A percentile compares a stretch with the other conserved stretches of the same genome.
These are phyloP conservation scores for Myzus persicae DNA, from an alignment of 1,140 invertebrate genomes.

Conservation along the genomic window DNA sequence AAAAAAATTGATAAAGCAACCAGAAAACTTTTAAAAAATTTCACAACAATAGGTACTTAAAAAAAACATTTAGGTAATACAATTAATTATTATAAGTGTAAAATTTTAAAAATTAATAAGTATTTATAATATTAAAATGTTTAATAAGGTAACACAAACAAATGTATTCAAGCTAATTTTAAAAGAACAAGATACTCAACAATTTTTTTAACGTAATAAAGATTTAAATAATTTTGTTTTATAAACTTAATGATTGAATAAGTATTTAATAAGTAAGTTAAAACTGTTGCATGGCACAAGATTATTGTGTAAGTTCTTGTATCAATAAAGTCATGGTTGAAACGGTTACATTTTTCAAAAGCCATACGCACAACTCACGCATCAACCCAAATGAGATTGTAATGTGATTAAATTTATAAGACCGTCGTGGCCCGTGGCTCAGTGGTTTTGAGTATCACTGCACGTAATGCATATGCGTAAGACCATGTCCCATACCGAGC, in stretches of 20 bases:
- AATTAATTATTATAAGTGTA: not conserved
- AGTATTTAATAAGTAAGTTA: not conserved
- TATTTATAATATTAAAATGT: not conserved
- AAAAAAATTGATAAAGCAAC: not conserved
- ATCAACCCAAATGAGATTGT: not conserved
- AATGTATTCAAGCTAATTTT: not conserved
- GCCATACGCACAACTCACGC: not conserved
- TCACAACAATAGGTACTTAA: not conserved
- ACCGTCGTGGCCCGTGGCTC: not conserved
- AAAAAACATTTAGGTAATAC: not conserved
- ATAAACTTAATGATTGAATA: not conserved
- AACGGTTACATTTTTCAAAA: not conserved
- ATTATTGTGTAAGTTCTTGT: not conserved
- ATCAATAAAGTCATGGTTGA: not conserved
- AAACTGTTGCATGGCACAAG: not conserved
- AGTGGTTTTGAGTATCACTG: not conserved
- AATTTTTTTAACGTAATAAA: not conserved
- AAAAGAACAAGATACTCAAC: not conserved
- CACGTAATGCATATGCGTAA: not conserved
- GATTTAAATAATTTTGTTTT: not conserved
- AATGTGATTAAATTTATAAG: not conserved
- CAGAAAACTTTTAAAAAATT: not conserved
- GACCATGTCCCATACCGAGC: not conserved
- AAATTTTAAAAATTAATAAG: conserved; percentile 27
- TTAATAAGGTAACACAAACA: conserved; percentile 19